Evolutionary conservation across 2,888 invertebrate genomes (phyloP).

Genomic region (Cheilosia vernalis): DNA sequence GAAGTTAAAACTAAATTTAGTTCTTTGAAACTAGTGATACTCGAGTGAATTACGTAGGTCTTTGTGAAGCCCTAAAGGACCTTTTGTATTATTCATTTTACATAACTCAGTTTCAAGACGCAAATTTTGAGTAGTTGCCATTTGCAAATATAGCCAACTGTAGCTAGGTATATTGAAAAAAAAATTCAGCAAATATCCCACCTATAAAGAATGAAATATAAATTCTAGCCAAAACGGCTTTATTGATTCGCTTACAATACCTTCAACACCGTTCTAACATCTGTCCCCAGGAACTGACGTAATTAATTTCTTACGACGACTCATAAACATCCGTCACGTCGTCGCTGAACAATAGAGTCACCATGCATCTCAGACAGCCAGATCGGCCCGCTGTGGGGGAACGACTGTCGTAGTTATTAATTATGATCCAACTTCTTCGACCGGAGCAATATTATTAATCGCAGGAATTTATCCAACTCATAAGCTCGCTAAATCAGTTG

Average conservation of each 20-base stretch:
- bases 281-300: constrained; percentile 66
- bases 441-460: constrained; percentile 69
- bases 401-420: constrained; percentile 68
- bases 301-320: constrained; percentile 74
- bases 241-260: constrained; percentile 48
- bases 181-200: no score
- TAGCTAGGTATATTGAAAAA: no score
- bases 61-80: no score
- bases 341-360: constrained; percentile 58
- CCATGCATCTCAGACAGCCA: constrained; percentile 24
- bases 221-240: background rate
- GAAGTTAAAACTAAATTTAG: no score
- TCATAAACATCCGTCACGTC: constrained; percentile 75
- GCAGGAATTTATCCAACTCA: constrained; percentile 71
- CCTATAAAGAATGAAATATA: no score
- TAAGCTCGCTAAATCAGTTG: constrained; percentile 75
- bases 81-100: no score
- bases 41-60: no score
- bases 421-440: constrained; percentile 62
- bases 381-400: constrained; percentile 7
- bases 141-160: no score
- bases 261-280: constrained; percentile 48
- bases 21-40: no score
- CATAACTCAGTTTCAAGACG: no score
- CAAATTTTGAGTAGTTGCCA: no score